Evolutionary conservation across 2,888 invertebrate genomes (phyloP), one percentile per base, ranked within the genome.

Genomic region (Caenorhabditis sp.): DNA sequence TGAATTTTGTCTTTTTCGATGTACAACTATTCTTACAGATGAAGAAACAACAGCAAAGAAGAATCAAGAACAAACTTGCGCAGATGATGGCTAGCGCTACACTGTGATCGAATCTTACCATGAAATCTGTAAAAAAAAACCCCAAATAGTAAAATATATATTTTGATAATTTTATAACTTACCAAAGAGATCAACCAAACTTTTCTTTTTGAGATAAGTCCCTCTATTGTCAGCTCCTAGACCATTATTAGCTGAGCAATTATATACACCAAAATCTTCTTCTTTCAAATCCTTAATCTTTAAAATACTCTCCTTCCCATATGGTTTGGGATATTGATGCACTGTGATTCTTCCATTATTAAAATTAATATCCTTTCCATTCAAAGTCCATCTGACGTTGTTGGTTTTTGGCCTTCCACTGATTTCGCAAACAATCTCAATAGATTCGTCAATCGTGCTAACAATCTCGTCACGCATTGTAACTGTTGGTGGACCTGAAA

Each of bases 161-260:
- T 14, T 27, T 27, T 10, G 56, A 14, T 26, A 21, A 8, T 52
- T 52, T 52, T 12, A 21, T 10, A 12, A 58, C 70, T 17, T 20
- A 82, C 82, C 66, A 1, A 81, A 54, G 25, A 67, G 50, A 53
- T 83, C 81, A 26, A 78, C 14, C 25, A 83, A 43, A 36, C 64
- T 73, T 58, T 67, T 61, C 31, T 78, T 69, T 26, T 77, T 70
- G 26, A 83, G 38, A 21, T 70, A 1, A 2, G 72, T 70, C 26
- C 75, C 76, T 38, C 65, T 31, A 7, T 59, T 69, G 20, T 83
- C 80, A 56, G 57, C 64, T 1, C 87, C 87, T 17, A 83, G 63
- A 20, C 83, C 85, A 63, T 87, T 87, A 36, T 81, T 78, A 2
- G 87, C 88, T 1, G 87, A 76, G 60, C 87, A 87, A 65, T 88